Evolutionary conservation across 1,140 invertebrate species (phyloP), one percentile per base, ranked within the genome.

Genomic region (Liolophura sinensis): DNA sequence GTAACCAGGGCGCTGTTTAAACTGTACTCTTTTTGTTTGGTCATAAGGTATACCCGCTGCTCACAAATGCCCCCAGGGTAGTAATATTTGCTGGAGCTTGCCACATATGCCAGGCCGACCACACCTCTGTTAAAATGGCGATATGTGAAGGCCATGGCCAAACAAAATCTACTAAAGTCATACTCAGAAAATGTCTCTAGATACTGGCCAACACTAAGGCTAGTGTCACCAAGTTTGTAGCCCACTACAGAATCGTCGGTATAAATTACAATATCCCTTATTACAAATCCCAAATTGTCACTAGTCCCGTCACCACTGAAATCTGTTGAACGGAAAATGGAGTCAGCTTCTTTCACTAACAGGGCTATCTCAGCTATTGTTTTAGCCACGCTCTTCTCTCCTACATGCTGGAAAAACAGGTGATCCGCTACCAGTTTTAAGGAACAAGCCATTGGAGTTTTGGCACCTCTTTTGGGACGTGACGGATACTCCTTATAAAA

Each of bases 271-370:
- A 81, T 74, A 15, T 78, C 69, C 25, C 62, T 67, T n/a, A 78
- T 65, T 31, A 67, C 60, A 65, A 82, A 79, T 0, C 80, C 80
- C 22, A 80, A 67, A 24, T 79, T 79, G 58, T 82, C 77, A 20
- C 74, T 74, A n/a, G 55, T 50, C 9, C 71, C 73, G 56, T 79
- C 72, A 6, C 75, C 80, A 71, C 77, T 62, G 50, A 80, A 81
- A 60, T 78, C 77, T 3, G 77, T 78, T 11, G 62, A 61, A 22
- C 77, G 64, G 46, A 80, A 80, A 24, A 80, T 72, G 31, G 69
- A 48, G 64, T 80, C 74, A 48, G 73, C 76, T 62, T 73, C 68
- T 25, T 62, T 68, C 9, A 80, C 56, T 16, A 68, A 59, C 51
- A 65, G 73, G 3, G 72, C 52, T 59, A 82, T 73, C 64, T 73